Percentiles rank a stretch among this genome's conserved stretches.
Conservation (phyloP, 1,140 invertebrate species). For the Chlorops oryzae region DNA sequence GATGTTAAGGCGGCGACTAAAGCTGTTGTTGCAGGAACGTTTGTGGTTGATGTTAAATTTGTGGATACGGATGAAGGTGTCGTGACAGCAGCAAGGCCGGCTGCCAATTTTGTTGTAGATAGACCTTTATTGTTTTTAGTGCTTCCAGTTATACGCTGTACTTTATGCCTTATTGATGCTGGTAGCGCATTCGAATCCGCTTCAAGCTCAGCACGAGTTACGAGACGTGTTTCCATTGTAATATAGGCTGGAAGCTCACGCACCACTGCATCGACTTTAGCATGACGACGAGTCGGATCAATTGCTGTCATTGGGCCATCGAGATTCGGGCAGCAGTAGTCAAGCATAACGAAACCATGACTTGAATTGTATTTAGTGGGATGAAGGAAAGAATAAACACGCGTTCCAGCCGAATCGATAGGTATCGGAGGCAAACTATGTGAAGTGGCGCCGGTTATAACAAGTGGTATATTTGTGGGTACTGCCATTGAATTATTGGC, state of each 20-base stretch:
- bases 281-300: conserved; percentile 14
- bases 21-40: not conserved
- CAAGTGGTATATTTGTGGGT: conserved; percentile 3
- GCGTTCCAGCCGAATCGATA: conserved; percentile 9
- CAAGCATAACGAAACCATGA: conserved; percentile 14
- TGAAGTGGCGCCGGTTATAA: not conserved
- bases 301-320: conserved; percentile 18
- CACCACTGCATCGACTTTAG: conserved; percentile 10
- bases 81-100: too few species aligned
- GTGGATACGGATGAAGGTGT: too few species aligned
- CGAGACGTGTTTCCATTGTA: conserved; percentile 12
- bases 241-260: conserved; percentile 15
- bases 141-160: too few species aligned
- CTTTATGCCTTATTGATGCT: conserved; percentile 11
- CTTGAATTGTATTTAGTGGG: conserved; percentile 16
- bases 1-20: not conserved
- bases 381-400: conserved; percentile 16
- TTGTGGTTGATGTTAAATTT: too few species aligned
- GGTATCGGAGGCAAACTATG: conserved; percentile 7
- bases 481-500: too few species aligned
- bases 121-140: too few species aligned
- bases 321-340: conserved; percentile 16
- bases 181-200: conserved; percentile 9
- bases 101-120: too few species aligned
- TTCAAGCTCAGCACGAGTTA: conserved; percentile 15